Percentiles rank a stretch among this genome's conserved stretches.
Evolutionary conservation across 35 echinoderm and acorn worm species (phyloP).

Genomic region (Amphiura filiformis): DNA sequence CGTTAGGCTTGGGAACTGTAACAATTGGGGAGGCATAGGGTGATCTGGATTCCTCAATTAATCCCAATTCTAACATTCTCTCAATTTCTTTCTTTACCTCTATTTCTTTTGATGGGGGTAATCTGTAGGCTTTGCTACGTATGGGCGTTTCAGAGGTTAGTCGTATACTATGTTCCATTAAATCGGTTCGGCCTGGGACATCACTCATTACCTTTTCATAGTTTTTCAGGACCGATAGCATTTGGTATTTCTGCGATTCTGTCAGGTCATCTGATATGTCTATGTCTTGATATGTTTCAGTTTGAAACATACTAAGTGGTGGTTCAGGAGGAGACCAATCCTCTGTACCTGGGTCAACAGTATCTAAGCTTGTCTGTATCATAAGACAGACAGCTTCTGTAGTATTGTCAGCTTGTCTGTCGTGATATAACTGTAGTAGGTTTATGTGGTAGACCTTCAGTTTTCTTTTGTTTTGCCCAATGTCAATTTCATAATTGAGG

Average conservation of each 20-base stretch:
- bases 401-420: neutral
- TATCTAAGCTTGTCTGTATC: neutral
- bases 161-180: neutral
- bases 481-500: neutral
- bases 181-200: neutral
- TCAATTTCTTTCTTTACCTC: constrained; percentile 44
- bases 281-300: neutral
- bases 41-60: constrained; percentile 57
- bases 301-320: neutral
- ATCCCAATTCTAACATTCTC: constrained; percentile 31
- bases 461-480: neutral
- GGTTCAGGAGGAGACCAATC: neutral
- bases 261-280: neutral
- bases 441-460: neutral
- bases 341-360: neutral
- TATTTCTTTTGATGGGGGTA: constrained; percentile 14
- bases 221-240: constrained; percentile 4
- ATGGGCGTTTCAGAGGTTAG: neutral
- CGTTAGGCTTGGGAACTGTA: constrained; percentile 47
- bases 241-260: neutral
- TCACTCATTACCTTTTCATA: constrained; percentile 34
- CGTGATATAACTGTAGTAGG: neutral
- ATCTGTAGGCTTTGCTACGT: constrained; percentile 29
- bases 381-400: neutral
- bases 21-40: constrained; percentile 67